Base-by-base conservation (phyloP, 2,888 invertebrate genomes). In the Dione juno region DNA sequence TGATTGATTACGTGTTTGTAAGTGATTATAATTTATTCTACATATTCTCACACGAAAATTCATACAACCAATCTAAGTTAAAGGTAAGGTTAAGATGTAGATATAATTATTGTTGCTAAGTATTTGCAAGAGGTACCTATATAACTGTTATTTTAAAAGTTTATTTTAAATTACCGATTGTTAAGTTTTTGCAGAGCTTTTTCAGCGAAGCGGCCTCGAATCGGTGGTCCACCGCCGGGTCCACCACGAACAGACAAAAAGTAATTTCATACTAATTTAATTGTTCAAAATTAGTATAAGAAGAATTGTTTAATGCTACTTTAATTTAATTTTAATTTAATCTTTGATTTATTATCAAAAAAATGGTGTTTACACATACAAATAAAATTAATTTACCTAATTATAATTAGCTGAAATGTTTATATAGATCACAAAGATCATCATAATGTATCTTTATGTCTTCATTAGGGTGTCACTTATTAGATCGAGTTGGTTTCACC, bases 401-500 rank as follows among this genome's bases (percentile, higher is more conserved):
- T 3, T 50, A 50, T 50, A 50, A 19, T 50, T 19, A 50, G 13
- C 19, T 19, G 11, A 50, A 19, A 19, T 19, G 19, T 50, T 11
- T 54, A 69, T 67, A 37, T 67, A 67, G 70, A 59, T 67, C 54
- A 67, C 45, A 35, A 41, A 59, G 52, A 61, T 61, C 35, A 48
- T 67, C 59, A 37, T 63, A 63, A 68, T 67, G 57, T 52, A 64
- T 68, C 68, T 73, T 63, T 52, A 72, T 54, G 58, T 57, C 70
- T 70, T 63, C 67, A 63, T 70, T 58, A 58, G 68, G 68, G 65
- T 43, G 48, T 61, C 48, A 66, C 70, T 71, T 63, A 71, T 73
- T 73, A 73, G 73, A 71, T 64, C 61, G 65, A 59, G 59, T 65
- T 43, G 50, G 61, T 67, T 63, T 70, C 70, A 41, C 70, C 82